phyloP scores from a whole-genome alignment of 2,888 invertebrate species.

The Agonopterix heracliana region DNA sequence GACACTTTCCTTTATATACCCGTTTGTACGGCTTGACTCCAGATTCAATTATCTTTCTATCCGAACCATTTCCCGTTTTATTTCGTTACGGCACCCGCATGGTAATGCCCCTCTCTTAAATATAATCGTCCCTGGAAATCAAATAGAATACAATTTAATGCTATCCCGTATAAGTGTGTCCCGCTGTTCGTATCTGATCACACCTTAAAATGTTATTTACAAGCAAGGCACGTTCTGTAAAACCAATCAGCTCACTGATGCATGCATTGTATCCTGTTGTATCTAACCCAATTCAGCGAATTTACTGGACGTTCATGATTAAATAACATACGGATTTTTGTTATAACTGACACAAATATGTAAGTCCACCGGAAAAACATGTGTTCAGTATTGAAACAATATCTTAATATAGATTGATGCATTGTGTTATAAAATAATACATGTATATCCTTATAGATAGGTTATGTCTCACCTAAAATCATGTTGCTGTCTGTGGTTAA shows the following conservation, averaged over 20 bases:
- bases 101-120: constrained; percentile 47
- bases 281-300: constrained; percentile 18
- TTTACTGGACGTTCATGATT: background rate
- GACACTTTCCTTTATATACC: constrained; percentile 25
- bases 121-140: constrained; percentile 43
- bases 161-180: constrained; percentile 28
- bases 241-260: constrained; percentile 18
- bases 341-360: too few relatives aligned
- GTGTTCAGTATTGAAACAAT: too few relatives aligned
- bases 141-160: constrained; percentile 24
- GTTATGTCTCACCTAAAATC: too few relatives aligned
- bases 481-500: too few relatives aligned
- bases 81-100: constrained; percentile 44
- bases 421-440: too few relatives aligned
- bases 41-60: constrained; percentile 45
- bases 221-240: constrained; percentile 19
- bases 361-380: background rate
- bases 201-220: constrained; percentile 19
- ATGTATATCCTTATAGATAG: too few relatives aligned
- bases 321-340: too few relatives aligned
- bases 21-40: constrained; percentile 37
- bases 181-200: constrained; percentile 27
- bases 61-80: constrained; percentile 39
- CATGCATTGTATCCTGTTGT: constrained; percentile 11
- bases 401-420: too few relatives aligned